Evolutionary conservation across 2,888 invertebrate genomes (phyloP), one percentile per base, ranked within the genome.

Genomic region (Mechanitis mazaeus): DNA sequence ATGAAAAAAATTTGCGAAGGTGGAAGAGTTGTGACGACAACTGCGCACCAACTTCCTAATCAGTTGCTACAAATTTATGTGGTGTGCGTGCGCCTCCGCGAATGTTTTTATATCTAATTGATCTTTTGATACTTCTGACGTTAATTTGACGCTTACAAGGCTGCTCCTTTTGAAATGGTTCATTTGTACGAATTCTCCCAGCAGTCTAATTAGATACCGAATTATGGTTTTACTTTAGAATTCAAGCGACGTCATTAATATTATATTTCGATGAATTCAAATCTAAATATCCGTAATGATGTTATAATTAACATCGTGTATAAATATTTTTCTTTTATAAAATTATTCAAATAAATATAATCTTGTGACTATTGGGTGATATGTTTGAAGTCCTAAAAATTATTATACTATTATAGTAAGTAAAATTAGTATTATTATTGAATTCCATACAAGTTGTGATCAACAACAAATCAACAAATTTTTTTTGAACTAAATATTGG

Each of bases 11-110:
- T 75, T 81, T 75, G 70, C 75, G 71, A 79, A 84, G 85, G 84
- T 85, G 72, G 85, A 87, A 87, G 86, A 86, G 87, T 88, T 86
- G 86, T 70, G 87, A 84, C 85, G 88, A 89, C 86, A 88, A 84
- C 80, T 83, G 77, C 76, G 75, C 78, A 73, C 77, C 77, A 87
- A 89, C 78, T 89, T 87, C 76, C 81, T 88, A 87, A 89, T 88
- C 87, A 87, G 86, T 84, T 86, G 82, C 84, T 84, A 87, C 84
- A 79, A 87, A 89, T 87, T 88, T 88, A 88, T 85, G 84, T 81
- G 73, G 72, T 70, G 83, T 78, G 86, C 87, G 89, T 87, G 87
- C 76, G 73, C 65, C 67, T 54, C 20, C 56, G 63, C 56, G n/a
- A 53, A 54, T 59, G 55, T 55, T 64, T 56, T 57, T 53, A 28